Base-by-base conservation (phyloP, 2,888 invertebrate genomes). In the Ramazzottius varieornatus region DNA sequence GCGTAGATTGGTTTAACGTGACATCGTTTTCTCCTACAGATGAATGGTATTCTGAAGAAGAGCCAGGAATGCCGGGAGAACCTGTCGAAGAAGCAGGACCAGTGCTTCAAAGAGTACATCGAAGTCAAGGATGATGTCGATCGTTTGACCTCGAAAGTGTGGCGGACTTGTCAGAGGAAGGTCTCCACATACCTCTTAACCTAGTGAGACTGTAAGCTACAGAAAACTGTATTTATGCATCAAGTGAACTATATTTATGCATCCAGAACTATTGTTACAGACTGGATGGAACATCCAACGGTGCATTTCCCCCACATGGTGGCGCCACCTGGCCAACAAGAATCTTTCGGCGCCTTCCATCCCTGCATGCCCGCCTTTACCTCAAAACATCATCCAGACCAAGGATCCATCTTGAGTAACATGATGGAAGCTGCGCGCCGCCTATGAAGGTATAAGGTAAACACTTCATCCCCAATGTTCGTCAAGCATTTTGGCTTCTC, bases 41-140 rank as follows among this genome's bases (percentile, higher is more conserved):
- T 54, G 54, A 29, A 54, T 29, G n/a, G 20, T 29, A 29, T 54
- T 24, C 20, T 16, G n/a, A 54, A 54, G 29, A 4, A 29, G 4
- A 54, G 54, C 29, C 8, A 54, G 13, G 54, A 54, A 29, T 54
- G 24, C 54, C 20, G 13, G 20, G 20, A 54, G 29, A 13, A 29
- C 20, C 29, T 54, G 20, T 24, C 20, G 16, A 16, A 29, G 54
- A 54, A 29, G 16, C 13, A 24, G 20, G n/a, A 89, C 73, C 82
- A 89, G 54, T 82, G 93, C 69, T 89, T 92, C 77, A 90, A 91
- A 73, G 93, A 94, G 77, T 93, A 89, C 80, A 80, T 86, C 46
- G 92, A 92, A 54, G 79, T 94, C 68, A 94, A 93, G 78, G 83
- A 85, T 67, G 90, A 93, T 77, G 85, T 94, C 70, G 92, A 93